phyloP scores from a whole-genome alignment of 2,113 vertebrate species.

The Brachypteracias leptosomus region DNA sequence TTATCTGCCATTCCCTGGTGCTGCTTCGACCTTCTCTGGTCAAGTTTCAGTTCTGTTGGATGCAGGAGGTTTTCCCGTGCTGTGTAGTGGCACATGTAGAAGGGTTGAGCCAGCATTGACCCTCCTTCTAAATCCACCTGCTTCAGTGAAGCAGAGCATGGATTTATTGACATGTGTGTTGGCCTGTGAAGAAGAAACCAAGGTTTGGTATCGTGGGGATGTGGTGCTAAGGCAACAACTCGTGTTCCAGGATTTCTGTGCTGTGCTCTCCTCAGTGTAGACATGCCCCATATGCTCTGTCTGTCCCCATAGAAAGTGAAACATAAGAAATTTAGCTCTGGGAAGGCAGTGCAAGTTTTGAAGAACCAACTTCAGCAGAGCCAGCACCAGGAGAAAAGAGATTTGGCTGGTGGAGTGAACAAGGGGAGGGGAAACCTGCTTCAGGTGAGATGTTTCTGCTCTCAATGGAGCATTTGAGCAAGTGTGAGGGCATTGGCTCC shows the following conservation, averaged over 20 bases:
- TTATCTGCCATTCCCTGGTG: neutral
- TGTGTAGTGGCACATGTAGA: neutral
- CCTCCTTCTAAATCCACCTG: neutral
- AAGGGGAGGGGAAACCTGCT: neutral
- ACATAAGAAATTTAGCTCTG: neutral
- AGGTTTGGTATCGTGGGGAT: neutral
- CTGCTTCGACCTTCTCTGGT: neutral
- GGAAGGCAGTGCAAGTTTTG: neutral
- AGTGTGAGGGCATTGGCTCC: neutral
- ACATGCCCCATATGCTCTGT: fast-evolving
- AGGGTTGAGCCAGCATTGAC: neutral
- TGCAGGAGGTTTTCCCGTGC: neutral
- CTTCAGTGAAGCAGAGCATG: neutral
- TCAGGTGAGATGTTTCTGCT: neutral
- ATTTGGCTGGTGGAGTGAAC: neutral
- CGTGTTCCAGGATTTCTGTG: neutral
- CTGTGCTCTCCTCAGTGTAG: neutral
- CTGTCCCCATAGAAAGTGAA: neutral
- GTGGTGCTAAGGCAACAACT: neutral
- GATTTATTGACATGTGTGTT: neutral
- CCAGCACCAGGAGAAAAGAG: neutral
- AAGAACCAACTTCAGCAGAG: neutral
- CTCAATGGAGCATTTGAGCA: neutral
- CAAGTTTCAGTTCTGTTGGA: neutral
- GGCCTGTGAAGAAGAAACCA: neutral